Evolutionary conservation across 2,888 invertebrate species (phyloP), one percentile per base, ranked within the genome.

Genomic region (Pristionchus fissidentatus): DNA sequence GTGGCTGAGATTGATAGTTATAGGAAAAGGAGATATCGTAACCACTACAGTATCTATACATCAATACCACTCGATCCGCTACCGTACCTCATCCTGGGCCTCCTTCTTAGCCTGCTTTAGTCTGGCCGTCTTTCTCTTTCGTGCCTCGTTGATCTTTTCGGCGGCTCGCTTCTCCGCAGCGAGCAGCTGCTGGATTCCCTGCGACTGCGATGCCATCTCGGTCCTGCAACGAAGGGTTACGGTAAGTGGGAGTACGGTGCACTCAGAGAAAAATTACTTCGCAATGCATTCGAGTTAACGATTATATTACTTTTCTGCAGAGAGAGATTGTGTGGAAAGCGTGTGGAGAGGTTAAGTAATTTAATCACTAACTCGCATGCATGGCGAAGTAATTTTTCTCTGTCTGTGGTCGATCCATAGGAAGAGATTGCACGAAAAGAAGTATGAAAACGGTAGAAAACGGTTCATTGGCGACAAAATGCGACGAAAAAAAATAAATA

Each of bases 41-140:
- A n/a, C 13, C 29, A 3, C 19, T 78, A 78, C 57, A 38, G 57
- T 79, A 55, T 0, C 57, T 57, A 22, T 77, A 1, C 22, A 46
- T 35, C 38, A 29, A 2, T 38, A 41, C 26, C 1, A 8, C n/a
- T n/a, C n/a, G n/a, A n/a, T n/a, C n/a, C n/a, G 0, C 41, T 49
- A 57, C 80, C 35, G 41, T 60, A 99, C 96, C 94, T 99, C 98
- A 93, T 97, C 96, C 92, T 98, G 97, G 85, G 99, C 99, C 94
- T 99, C 98, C 93, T 98, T 98, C 94, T 99, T 99, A 85, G 98
- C 99, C 93, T 98, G 97, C 95, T 98, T 98, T 94, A 99, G 95
- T 93, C 98, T 3, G 66, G 49, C 15, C n/a, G 77, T 46, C 94
- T 98, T 98, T 91, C 93, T 96, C 95, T 97, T 98, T 93, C 98